A percentile compares a stretch with the other conserved stretches of the same genome.
Evolutionary conservation across 2,888 invertebrate genomes (phyloP).

Genomic region (Trachelus stipa): DNA sequence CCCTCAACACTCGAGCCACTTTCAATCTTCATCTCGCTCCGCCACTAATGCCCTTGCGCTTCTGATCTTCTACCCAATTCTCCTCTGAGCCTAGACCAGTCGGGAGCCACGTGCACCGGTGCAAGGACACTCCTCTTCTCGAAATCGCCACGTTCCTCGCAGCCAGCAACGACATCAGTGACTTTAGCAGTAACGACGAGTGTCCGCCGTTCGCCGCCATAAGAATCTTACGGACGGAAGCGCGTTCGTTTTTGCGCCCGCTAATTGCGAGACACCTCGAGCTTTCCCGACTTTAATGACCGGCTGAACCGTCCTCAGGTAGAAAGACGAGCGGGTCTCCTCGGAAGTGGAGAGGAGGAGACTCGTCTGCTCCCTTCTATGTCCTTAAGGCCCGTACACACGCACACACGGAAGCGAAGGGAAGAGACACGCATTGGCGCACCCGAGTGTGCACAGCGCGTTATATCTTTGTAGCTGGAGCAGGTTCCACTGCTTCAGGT

Average conservation of each 20-base stretch:
- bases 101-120: background rate
- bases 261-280: slow-evolving; percentile 45
- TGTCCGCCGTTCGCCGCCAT: background rate
- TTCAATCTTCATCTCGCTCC: background rate
- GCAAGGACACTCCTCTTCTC: background rate
- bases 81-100: background rate
- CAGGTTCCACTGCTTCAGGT: background rate
- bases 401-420: background rate
- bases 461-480: background rate
- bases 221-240: slow-evolving; percentile 18
- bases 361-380: background rate
- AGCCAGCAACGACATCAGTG: background rate
- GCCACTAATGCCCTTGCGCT: background rate
- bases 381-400: background rate
- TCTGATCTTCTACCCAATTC: background rate
- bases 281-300: slow-evolving; percentile 41
- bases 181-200: background rate
- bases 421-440: background rate
- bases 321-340: background rate
- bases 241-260: slow-evolving; percentile 35
- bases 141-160: background rate
- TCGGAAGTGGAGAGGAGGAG: background rate
- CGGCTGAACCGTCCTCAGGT: slow-evolving; percentile 23
- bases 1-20: background rate
- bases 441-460: background rate